A percentile compares a stretch with the other conserved stretches of the same genome.
Conservation (phyloP, 2,888 invertebrate genomes). For the Eumerus sabulonum region DNA sequence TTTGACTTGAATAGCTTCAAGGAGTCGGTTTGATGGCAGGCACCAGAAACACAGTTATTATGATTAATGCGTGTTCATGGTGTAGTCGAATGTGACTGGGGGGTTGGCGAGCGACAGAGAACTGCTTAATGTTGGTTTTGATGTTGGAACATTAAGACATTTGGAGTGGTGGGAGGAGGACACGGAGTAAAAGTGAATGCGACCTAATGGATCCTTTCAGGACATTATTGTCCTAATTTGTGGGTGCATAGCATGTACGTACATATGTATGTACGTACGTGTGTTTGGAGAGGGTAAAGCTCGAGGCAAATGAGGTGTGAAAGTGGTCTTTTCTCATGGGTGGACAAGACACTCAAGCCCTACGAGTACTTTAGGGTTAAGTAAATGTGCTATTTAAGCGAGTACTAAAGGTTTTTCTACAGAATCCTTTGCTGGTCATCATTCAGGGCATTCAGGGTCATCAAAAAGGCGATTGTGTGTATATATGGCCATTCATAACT, state of each 20-base stretch:
- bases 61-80: slow-evolving; percentile 58
- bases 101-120: background rate
- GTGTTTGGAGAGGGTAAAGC: too few species aligned
- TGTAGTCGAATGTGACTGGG: slow-evolving; percentile 11
- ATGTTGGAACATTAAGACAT: slow-evolving; percentile 53
- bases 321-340: slow-evolving; percentile 15
- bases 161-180: too few species aligned
- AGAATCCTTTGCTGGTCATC: too few species aligned
- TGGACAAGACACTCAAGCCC: too few species aligned
- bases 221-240: slow-evolving; percentile 63
- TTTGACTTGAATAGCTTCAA: slow-evolving; percentile 29
- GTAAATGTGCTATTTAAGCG: too few species aligned
- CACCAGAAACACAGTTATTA: slow-evolving; percentile 54
- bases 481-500: too few species aligned
- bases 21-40: slow-evolving; percentile 15
- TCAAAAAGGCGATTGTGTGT: too few species aligned
- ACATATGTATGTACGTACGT: too few species aligned
- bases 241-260: slow-evolving; percentile 7
- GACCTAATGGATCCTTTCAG: slow-evolving; percentile 58
- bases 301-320: slow-evolving; percentile 30
- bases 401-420: too few species aligned
- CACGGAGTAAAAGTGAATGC: too few species aligned
- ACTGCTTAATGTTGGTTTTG: slow-evolving; percentile 56
- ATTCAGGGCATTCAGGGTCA: too few species aligned
- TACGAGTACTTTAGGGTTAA: too few species aligned